phyloP scores from a whole-genome alignment of 2,113 vertebrate species.

The Oncorhynchus keta region DNA sequence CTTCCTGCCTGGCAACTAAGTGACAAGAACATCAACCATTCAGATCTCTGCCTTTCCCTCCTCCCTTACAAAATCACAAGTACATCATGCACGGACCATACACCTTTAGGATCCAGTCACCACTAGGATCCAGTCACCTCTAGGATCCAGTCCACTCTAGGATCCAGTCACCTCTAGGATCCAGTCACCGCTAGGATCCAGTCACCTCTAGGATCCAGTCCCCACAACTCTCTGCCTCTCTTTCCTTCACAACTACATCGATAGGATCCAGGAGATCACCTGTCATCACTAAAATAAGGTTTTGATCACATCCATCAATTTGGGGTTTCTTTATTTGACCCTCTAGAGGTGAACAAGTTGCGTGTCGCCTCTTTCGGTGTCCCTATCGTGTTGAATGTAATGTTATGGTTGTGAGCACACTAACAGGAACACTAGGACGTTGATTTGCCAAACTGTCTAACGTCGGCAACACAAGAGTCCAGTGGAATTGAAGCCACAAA shows the following conservation, averaged over 20 bases:
- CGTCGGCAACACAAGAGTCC: slow-evolving; percentile 48
- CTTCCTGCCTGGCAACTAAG: slow-evolving; percentile 79
- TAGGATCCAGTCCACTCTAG: no score
- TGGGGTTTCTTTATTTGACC: no score
- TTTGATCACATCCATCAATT: slow-evolving; percentile 1
- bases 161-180: no score
- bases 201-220: no score
- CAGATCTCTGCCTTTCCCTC: slow-evolving; percentile 58
- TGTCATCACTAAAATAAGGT: slow-evolving; percentile 22
- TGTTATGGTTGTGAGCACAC: slow-evolving; percentile 52
- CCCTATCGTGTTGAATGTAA: slow-evolving; percentile 70
- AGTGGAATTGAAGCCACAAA: slow-evolving; percentile 60
- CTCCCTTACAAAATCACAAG: slow-evolving; percentile 2
- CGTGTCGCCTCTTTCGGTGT: slow-evolving; percentile 21
- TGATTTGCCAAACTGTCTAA: slow-evolving; percentile 69
- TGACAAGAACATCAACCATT: slow-evolving; percentile 14
- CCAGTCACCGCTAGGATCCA: not conserved
- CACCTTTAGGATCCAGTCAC: slow-evolving; percentile 30
- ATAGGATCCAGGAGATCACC: no score
- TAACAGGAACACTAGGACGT: slow-evolving; percentile 37
- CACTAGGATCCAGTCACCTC: no score
- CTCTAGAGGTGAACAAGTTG: slow-evolving; percentile 12
- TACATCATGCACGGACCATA: slow-evolving; percentile 44
- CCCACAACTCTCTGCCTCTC: no score
- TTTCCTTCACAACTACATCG: no score